These are phyloP conservation scores for human DNA, from an alignment of 2,113 vertebrate species.

Conservation along the genomic window DNA sequence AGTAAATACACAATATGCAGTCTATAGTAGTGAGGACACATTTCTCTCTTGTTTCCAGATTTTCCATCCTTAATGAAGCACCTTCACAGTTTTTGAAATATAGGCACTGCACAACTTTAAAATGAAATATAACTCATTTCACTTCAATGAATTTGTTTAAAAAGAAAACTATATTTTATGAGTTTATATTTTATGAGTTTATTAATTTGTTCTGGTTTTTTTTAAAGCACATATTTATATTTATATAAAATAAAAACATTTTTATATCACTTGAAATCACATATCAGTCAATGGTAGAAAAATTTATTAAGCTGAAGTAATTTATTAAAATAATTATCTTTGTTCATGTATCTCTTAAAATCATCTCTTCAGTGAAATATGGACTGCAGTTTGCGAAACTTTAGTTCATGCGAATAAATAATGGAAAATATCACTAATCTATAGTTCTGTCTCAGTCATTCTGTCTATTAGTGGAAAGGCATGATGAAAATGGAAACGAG, in stretches of 20 bases:
- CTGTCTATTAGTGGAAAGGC: not conserved
- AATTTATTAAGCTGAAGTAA: conserved; percentile 7
- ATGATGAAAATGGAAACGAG: not conserved
- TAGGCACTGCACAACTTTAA: not conserved
- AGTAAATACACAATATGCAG: rapidly evolving
- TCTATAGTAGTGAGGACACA: not conserved
- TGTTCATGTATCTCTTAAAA: not conserved
- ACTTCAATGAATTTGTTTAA: not conserved
- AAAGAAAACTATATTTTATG: not conserved
- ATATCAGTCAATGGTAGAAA: not conserved
- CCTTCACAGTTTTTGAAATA: not conserved
- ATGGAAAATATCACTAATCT: not conserved
- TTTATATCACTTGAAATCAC: not conserved
- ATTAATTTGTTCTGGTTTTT: not conserved
- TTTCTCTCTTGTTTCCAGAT: not conserved
- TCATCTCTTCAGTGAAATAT: not conserved
- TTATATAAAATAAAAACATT: conserved; percentile 30
- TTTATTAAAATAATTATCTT: not conserved
- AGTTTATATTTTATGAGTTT: not conserved
- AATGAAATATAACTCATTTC: not conserved
- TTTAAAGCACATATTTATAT: not conserved
- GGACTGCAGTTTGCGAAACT: not conserved
- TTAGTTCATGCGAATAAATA: not conserved
- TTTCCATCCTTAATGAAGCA: not conserved
- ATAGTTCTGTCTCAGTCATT: not conserved